phyloP scores from a whole-genome alignment of 2,113 vertebrate genomes.

The Madoqua kirkii region DNA sequence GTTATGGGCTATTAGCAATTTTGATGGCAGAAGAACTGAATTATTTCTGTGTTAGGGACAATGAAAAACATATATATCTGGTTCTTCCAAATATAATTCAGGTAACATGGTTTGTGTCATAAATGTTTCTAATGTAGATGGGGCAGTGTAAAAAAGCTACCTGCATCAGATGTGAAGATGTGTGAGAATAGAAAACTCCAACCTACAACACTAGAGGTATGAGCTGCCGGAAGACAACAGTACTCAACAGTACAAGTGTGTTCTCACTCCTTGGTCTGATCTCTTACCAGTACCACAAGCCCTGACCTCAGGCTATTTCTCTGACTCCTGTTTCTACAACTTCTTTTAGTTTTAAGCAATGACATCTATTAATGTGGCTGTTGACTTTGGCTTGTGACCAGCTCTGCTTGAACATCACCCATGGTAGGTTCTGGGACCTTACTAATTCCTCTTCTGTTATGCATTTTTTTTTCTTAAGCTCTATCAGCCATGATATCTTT shows the following conservation, averaged over 20 bases:
- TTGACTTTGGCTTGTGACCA: neutral
- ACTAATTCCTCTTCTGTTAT: neutral
- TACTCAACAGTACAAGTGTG: neutral
- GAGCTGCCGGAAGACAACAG: neutral
- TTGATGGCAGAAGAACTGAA: neutral
- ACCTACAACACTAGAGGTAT: neutral
- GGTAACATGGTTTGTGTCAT: neutral
- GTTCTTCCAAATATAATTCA: neutral
- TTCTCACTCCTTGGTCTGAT: neutral
- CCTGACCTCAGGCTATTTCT: neutral
- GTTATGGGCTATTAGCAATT: neutral
- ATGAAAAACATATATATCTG: neutral
- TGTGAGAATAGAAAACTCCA: neutral
- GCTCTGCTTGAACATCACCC: neutral
- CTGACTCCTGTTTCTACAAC: neutral
- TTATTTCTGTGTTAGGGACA: neutral
- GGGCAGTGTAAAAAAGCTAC: neutral
- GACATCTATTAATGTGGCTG: neutral
- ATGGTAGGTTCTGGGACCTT: neutral
- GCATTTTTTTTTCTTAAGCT: neutral
- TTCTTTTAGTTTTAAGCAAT: neutral
- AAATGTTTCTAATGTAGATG: neutral
- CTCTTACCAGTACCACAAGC: neutral
- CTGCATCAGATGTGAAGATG: neutral
- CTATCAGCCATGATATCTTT: neutral